phyloP scores from a whole-genome alignment of 2,113 vertebrate species.

The Mesocricetus auratus region DNA sequence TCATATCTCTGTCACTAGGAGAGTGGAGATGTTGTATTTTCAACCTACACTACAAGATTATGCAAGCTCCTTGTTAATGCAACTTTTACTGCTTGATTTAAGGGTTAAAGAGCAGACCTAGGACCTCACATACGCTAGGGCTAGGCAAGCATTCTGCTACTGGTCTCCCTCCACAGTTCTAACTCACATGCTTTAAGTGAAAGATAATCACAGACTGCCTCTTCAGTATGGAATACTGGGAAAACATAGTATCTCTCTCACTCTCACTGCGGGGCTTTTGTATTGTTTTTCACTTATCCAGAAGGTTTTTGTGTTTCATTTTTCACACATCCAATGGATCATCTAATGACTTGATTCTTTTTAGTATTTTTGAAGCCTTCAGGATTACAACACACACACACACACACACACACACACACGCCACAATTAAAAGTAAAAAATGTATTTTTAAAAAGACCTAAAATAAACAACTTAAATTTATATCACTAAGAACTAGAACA shows the following conservation, averaged over 20 bases:
- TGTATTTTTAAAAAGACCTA: neutral
- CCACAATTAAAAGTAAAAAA: neutral
- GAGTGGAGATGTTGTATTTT: neutral
- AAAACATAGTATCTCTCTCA: neutral
- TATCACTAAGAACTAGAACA: neutral
- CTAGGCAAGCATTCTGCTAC: neutral
- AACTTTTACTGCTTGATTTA: neutral
- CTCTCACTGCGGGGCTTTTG: neutral
- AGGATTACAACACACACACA: neutral
- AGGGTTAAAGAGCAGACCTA: no score
- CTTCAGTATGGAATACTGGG: neutral
- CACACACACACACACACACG: neutral
- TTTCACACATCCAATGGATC: neutral
- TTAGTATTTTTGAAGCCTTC: neutral
- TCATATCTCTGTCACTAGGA: neutral
- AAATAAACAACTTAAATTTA: neutral
- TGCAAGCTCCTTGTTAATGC: neutral
- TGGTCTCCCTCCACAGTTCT: neutral
- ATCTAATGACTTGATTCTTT: constrained; percentile 47
- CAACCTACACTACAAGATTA: neutral
- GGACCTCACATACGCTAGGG: neutral
- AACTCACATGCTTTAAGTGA: neutral
- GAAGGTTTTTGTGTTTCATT: neutral
- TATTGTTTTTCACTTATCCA: neutral
- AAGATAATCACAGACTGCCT: neutral